phyloP scores from a whole-genome alignment of 2,113 vertebrate genomes.

The Spilogale gracilis region DNA sequence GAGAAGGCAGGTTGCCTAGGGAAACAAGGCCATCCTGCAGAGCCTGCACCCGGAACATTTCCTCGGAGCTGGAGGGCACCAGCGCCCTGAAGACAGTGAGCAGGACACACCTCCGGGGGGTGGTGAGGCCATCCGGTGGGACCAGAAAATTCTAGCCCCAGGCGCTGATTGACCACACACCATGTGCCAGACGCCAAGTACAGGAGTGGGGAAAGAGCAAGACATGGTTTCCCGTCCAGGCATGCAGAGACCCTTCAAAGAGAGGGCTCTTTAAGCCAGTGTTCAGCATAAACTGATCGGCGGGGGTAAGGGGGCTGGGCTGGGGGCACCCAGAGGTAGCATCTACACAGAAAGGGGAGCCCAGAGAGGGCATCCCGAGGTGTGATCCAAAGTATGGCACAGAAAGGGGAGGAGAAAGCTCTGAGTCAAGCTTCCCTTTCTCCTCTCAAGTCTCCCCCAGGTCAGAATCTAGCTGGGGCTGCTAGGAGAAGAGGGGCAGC shows the following conservation, averaged over 20 bases:
- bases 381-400: accelerated
- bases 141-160: background rate
- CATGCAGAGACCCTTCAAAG: background rate
- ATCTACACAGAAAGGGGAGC: background rate
- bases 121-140: accelerated
- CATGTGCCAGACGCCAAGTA: background rate
- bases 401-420: background rate
- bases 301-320: background rate
- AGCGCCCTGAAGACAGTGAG: background rate
- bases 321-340: accelerated
- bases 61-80: background rate
- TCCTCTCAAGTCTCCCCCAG: background rate
- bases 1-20: conserved; percentile 68
- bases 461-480: no score
- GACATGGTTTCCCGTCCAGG: background rate
- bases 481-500: accelerated
- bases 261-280: accelerated
- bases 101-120: accelerated
- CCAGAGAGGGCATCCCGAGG: background rate
- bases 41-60: background rate
- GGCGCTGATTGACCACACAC: background rate
- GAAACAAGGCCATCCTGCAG: conserved; percentile 53
- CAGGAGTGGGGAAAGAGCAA: accelerated
- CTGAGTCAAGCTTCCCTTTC: background rate
- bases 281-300: accelerated